These are phyloP conservation scores for Poeciliopsis infans DNA, from an alignment of 2,797 vertebrate species.

Conservation along the genomic window DNA sequence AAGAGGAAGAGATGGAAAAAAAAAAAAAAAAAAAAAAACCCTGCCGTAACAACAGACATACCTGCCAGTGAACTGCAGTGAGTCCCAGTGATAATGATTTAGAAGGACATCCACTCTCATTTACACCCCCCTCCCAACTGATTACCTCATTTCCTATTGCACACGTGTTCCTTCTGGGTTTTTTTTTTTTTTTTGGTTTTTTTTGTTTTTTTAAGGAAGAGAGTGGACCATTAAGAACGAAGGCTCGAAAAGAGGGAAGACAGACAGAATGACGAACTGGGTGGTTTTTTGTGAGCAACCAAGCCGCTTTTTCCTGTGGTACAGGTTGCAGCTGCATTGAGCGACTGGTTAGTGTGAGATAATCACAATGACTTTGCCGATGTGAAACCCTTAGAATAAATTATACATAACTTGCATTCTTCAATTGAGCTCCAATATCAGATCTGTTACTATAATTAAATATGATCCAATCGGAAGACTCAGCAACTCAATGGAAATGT, in stretches of 20 bases:
- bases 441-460: background rate
- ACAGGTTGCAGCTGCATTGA: constrained; percentile 42
- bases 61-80: constrained; percentile 32
- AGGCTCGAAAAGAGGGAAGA: constrained; percentile 45
- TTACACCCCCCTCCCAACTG: constrained; percentile 30
- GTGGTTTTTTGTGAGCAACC: constrained; percentile 44
- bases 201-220: constrained; percentile 48
- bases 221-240: constrained; percentile 48
- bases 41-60: constrained; percentile 20
- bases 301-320: constrained; percentile 76
- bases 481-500: constrained; percentile 1
- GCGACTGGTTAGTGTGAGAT: constrained; percentile 19
- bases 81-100: constrained; percentile 36
- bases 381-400: background rate
- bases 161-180: constrained; percentile 25
- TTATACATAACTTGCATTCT: background rate
- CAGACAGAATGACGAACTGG: constrained; percentile 44
- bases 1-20: background rate
- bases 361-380: background rate
- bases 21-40: background rate
- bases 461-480: background rate
- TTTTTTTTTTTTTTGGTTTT: constrained; percentile 23
- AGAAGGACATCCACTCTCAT: constrained; percentile 9
- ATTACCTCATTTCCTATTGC: constrained; percentile 67
- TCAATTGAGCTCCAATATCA: background rate